Evolutionary conservation across 1,140 invertebrate species (phyloP).

Genomic region (Drosophila jambulina): DNA sequence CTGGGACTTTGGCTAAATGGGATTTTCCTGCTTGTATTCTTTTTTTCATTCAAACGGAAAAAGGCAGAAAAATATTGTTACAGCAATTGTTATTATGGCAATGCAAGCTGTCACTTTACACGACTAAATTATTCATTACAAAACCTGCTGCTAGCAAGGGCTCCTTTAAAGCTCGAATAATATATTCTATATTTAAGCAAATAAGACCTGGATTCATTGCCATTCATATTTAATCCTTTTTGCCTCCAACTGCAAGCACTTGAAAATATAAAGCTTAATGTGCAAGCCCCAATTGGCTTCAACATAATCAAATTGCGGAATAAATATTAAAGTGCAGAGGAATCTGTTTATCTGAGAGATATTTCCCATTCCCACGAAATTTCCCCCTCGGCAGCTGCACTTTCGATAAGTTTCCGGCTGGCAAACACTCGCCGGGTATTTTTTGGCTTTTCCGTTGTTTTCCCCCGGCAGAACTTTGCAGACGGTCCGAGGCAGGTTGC

Average conservation of each 20-base stretch:
- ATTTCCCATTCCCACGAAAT: conserved; percentile 7
- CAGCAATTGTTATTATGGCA: not conserved
- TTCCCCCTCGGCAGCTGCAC: conserved; percentile 18
- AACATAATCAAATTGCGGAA: conserved; percentile 15
- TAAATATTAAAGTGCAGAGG: conserved; percentile 26
- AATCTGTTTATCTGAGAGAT: conserved; percentile 45
- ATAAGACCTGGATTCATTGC: not conserved
- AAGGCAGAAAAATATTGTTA: conserved; percentile 4
- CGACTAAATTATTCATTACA: conserved; percentile 1
- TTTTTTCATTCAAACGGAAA: not conserved
- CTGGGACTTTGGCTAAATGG: not conserved
- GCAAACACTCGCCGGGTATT: conserved; percentile 37
- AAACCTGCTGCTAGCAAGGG: not conserved
- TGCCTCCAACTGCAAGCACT: not conserved
- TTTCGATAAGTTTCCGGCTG: conserved; percentile 52
- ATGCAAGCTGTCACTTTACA: not conserved
- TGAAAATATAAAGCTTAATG: conserved; percentile 1
- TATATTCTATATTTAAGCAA: no score
- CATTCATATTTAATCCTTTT: not conserved
- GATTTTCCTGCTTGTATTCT: not conserved
- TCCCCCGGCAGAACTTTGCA: conserved; percentile 43
- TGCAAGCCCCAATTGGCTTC: not conserved
- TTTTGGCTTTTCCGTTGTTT: conserved; percentile 45
- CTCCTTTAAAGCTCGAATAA: not conserved
- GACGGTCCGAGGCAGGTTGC: conserved; percentile 38